Conservation (phyloP, 2,888 invertebrate species). For the Cetonia aurata region DNA sequence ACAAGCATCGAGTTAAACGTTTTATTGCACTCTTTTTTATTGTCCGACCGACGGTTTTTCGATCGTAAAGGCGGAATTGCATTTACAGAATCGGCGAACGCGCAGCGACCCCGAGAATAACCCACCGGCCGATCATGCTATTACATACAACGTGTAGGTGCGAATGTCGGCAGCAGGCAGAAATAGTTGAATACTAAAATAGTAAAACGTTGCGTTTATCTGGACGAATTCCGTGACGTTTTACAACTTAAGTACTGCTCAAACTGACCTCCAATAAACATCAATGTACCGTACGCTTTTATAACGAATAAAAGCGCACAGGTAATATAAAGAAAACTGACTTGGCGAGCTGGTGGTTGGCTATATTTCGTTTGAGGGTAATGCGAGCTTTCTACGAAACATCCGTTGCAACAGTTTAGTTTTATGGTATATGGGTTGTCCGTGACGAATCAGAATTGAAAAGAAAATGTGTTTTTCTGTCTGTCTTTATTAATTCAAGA, state of each 20-base stretch:
- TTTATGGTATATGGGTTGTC: too few species aligned
- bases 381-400: too few species aligned
- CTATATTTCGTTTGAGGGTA: too few species aligned
- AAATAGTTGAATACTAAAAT: slow-evolving; percentile 9
- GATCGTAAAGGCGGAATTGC: slow-evolving; percentile 31
- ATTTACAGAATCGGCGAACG: slow-evolving; percentile 15
- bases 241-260: slow-evolving; percentile 29
- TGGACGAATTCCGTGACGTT: slow-evolving; percentile 13
- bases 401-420: too few species aligned
- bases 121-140: too few species aligned
- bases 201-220: slow-evolving; percentile 24
- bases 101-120: too few species aligned
- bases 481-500: too few species aligned
- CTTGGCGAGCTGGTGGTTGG: not conserved
- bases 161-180: not conserved
- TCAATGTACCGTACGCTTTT: slow-evolving; percentile 16
- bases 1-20: slow-evolving; percentile 28
- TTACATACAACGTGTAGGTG: not conserved
- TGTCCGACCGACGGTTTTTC: not conserved
- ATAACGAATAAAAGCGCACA: slow-evolving; percentile 12
- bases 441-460: too few species aligned
- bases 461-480: too few species aligned
- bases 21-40: slow-evolving; percentile 35
- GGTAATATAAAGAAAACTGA: slow-evolving; percentile 15
- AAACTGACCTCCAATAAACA: slow-evolving; percentile 26